Conservation (phyloP, 2,113 vertebrate genomes). For the Lethenteron camtschaticum region DNA sequence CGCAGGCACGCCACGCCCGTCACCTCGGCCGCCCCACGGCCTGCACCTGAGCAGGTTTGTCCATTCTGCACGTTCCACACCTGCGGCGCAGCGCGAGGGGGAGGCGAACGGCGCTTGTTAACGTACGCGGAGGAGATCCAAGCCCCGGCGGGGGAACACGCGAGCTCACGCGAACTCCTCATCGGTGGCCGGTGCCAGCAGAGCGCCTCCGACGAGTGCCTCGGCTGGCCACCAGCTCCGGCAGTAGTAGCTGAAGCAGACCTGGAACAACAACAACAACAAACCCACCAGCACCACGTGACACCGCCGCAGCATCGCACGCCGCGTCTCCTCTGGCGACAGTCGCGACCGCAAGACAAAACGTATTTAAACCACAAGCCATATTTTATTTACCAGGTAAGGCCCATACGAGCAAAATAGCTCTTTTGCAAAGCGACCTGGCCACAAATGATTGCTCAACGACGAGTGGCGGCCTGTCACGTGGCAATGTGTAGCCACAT, state of each 20-base stretch:
- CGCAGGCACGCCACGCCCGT: slow-evolving; percentile 20
- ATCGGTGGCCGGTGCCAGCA: slow-evolving; percentile 87
- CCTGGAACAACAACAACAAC: slow-evolving; percentile 20
- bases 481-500: no score
- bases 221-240: slow-evolving; percentile 90
- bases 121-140: no score
- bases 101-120: no score
- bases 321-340: background rate
- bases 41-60: slow-evolving; percentile 29
- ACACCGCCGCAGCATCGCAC: background rate
- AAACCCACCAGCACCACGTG: background rate
- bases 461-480: no score
- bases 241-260: slow-evolving; percentile 98
- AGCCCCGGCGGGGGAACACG: no score
- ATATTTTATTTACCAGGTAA: no score
- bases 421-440: no score
- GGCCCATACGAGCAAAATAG: no score
- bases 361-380: no score
- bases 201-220: slow-evolving; percentile 77
- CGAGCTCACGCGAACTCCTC: slow-evolving; percentile 19
- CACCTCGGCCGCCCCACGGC: slow-evolving; percentile 19
- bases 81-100: no score
- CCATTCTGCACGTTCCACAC: slow-evolving; percentile 10
- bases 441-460: no score
- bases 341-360: background rate